Evolutionary conservation across 2,888 invertebrate genomes (phyloP).

Genomic region (Drosophila bunnanda): DNA sequence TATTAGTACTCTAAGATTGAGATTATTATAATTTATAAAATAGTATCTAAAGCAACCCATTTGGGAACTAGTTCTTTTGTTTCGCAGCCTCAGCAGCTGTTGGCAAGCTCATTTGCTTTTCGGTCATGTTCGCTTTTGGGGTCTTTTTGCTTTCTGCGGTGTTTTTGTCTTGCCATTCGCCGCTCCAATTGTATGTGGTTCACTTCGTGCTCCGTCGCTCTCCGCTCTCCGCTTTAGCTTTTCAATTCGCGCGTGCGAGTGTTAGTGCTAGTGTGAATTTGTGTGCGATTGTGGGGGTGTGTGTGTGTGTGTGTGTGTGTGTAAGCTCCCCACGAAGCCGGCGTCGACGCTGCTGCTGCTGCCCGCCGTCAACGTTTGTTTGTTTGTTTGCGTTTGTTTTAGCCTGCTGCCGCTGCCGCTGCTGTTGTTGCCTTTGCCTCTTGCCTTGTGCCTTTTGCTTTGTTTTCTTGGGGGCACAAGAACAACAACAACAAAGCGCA

Average conservation of each 20-base stretch:
- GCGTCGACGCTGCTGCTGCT: conserved; percentile 33
- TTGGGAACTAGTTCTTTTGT: conserved; percentile 22
- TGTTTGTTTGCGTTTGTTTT: conserved; percentile 74
- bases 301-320: conserved; percentile 14
- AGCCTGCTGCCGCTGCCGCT: conserved; percentile 42
- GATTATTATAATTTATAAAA: no score
- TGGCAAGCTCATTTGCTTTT: conserved; percentile 32
- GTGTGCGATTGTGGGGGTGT: conserved; percentile 10
- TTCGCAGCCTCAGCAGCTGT: conserved; percentile 13
- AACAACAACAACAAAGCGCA: conserved; percentile 36
- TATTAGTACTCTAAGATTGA: no score
- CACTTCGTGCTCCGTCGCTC: conserved; percentile 44
- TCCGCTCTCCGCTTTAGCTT: conserved; percentile 59
- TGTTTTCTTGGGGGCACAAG: conserved; percentile 51
- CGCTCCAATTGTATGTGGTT: conserved; percentile 65
- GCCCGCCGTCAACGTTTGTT: conserved; percentile 60
- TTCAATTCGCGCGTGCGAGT: conserved; percentile 35
- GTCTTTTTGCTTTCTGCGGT: conserved; percentile 41
- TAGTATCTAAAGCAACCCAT: neutral
- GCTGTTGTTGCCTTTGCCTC: conserved; percentile 23
- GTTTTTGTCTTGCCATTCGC: conserved; percentile 64
- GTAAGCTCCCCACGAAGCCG: conserved; percentile 41
- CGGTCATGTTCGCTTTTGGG: conserved; percentile 29
- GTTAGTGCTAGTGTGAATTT: conserved; percentile 10
- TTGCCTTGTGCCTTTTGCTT: conserved; percentile 40